Percentiles rank a stretch among this genome's conserved stretches.
Evolutionary conservation across 2,888 invertebrate genomes (phyloP).

Genomic region (Entomobrya multifasciata): DNA sequence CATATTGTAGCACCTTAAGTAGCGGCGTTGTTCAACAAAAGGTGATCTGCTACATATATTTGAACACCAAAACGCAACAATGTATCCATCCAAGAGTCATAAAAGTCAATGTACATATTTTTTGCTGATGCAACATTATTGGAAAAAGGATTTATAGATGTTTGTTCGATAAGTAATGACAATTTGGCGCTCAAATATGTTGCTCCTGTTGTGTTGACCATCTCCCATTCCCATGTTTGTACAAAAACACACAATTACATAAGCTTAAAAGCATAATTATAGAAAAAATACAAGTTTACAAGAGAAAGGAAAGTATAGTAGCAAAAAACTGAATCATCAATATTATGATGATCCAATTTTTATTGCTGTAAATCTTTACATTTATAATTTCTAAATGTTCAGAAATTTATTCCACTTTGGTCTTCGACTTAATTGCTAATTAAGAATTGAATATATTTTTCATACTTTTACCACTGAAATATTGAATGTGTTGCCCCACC

Average conservation of each 20-base stretch:
- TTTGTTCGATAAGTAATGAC: conserved; percentile 11
- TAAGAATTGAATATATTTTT: too few species aligned
- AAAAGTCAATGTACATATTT: background rate
- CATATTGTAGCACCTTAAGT: background rate
- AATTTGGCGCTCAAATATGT: background rate
- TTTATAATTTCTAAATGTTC: too few species aligned
- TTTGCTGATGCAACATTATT: conserved; percentile 30
- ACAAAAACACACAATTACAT: background rate
- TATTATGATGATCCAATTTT: too few species aligned
- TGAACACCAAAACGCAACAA: background rate
- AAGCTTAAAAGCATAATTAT: background rate
- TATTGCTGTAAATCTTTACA: too few species aligned
- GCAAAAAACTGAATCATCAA: too few species aligned
- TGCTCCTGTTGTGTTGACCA: background rate
- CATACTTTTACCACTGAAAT: too few species aligned
- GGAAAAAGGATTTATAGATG: conserved; percentile 18
- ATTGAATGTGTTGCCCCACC: too few species aligned
- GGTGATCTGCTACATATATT: conserved; percentile 25
- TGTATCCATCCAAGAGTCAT: too few species aligned
- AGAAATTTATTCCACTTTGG: too few species aligned
- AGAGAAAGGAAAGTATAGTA: background rate
- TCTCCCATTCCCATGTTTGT: background rate
- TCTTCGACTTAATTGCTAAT: too few species aligned
- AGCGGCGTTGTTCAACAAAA: conserved; percentile 4
- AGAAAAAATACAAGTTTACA: background rate